phyloP scores from a whole-genome alignment of 2,113 vertebrate genomes.

The Psettodes erumei region DNA sequence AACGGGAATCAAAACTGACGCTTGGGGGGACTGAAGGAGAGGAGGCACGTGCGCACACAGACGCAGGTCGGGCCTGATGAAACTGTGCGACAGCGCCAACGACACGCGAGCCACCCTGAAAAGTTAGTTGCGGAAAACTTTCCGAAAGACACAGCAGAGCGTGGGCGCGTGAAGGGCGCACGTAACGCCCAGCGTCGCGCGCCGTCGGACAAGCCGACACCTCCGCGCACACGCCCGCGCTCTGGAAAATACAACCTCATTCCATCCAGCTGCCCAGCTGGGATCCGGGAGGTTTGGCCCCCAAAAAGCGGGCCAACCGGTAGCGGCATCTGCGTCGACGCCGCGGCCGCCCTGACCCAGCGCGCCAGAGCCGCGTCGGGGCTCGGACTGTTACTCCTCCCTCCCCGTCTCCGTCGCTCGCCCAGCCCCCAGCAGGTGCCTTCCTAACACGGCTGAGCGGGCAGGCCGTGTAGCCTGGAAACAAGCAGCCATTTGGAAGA shows the following conservation, averaged over 20 bases:
- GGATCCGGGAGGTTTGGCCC: slow-evolving; percentile 24
- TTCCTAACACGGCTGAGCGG: slow-evolving; percentile 29
- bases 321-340: no score
- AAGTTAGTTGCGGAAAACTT: neutral
- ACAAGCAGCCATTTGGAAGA: slow-evolving; percentile 47
- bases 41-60: neutral
- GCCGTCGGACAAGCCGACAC: slow-evolving; percentile 1
- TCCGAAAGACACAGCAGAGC: slow-evolving; percentile 1
- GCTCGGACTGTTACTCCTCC: slow-evolving; percentile 18
- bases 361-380: slow-evolving; percentile 25
- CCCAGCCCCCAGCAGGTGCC: slow-evolving; percentile 46
- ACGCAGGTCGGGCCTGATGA: neutral
- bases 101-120: neutral
- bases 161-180: slow-evolving; percentile 22
- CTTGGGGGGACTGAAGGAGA: neutral
- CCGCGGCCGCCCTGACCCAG: slow-evolving; percentile 12
- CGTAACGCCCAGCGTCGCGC: neutral
- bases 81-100: no score
- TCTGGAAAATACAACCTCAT: neutral
- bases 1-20: slow-evolving; percentile 35
- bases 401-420: slow-evolving; percentile 15
- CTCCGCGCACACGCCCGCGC: slow-evolving; percentile 1
- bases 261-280: slow-evolving; percentile 38
- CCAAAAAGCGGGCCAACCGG: slow-evolving; percentile 28
- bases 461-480: slow-evolving; percentile 12